Evolutionary conservation across 2,113 vertebrate genomes (phyloP), one percentile per base, ranked within the genome.

Genomic region (Sinocyclocheilus anshuiensis): DNA sequence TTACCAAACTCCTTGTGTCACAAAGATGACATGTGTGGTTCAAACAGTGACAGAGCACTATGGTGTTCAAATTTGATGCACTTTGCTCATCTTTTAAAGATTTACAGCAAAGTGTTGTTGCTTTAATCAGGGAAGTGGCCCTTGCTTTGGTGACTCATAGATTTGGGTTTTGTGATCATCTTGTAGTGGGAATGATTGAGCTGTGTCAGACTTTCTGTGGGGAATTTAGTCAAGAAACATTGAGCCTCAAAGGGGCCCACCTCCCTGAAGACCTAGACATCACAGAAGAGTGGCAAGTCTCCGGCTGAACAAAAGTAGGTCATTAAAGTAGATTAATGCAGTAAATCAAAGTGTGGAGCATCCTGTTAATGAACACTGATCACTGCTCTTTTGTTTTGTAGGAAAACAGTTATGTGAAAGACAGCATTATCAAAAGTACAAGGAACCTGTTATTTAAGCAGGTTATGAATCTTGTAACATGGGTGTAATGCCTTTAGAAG

Each of bases 321-420:
- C 90, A 90, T 92, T 92, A 88, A 92, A 93, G 89, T 92, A 89
- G 89, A 93, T 94, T 93, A 90, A 92, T 92, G 87, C 84, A 91
- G 90, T 91, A 89, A 88, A 93, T 92, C 88, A 65, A 86, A 90
- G 77, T 79, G 85, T 79, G 61, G 88, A 91, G 91, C 89, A 89
- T 82, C 78, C 22, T 57, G 81, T 87, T 84, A 88, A 77, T 90
- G 29, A 33, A 33, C 29, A 33, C 29, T 76, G 81, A 84, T 82
- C 42, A 61, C 55, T 63, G 45, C 55, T 24, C 63, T 59, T 88
- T 61, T 4, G 24, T 83, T 76, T 65, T 65, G 61, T 48, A 77
- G 76, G 72, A 63, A 57, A 39, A 36, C 77, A 59, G 39, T 59
- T 55, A 59, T n/a, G 39, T 22, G 12, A 42, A 65, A 18, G 45